Percentiles rank a stretch among this genome's conserved stretches.
Conservation (phyloP, 2,888 invertebrate species). For the Lamellibrachia satsuma region DNA sequence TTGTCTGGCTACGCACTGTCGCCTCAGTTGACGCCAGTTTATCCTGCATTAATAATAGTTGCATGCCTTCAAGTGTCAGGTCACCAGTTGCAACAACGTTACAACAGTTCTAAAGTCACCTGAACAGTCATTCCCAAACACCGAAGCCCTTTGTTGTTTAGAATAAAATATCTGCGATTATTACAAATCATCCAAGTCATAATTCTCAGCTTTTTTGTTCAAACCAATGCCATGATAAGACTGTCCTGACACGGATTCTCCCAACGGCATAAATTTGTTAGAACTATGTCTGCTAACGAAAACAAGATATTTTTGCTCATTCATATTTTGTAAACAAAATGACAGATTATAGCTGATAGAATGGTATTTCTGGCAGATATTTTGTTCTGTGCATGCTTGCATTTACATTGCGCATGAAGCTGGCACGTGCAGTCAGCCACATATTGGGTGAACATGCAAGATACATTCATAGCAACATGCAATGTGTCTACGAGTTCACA, state of each 20-base stretch:
- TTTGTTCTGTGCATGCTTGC: background rate
- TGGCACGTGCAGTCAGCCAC: background rate
- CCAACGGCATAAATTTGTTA: background rate
- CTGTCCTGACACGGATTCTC: no score
- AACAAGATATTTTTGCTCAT: background rate
- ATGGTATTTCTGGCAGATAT: background rate
- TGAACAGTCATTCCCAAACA: background rate
- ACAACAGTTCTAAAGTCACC: background rate
- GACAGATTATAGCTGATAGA: background rate
- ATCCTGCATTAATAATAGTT: conserved; percentile 1
- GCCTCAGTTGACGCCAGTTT: conserved; percentile 55
- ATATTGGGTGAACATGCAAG: background rate
- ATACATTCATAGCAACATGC: background rate
- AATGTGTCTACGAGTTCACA: background rate
- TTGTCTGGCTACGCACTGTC: conserved; percentile 54
- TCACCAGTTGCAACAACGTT: background rate
- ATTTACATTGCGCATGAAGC: background rate
- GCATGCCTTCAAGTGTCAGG: background rate
- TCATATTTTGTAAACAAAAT: background rate
- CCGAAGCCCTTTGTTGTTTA: background rate
- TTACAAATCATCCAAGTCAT: background rate
- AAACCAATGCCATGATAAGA: background rate
- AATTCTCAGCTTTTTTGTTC: background rate
- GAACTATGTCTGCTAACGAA: background rate
- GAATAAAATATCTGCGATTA: background rate